Evolutionary conservation across 2,888 invertebrate genomes (phyloP).

Genomic region (Formica aserva): DNA sequence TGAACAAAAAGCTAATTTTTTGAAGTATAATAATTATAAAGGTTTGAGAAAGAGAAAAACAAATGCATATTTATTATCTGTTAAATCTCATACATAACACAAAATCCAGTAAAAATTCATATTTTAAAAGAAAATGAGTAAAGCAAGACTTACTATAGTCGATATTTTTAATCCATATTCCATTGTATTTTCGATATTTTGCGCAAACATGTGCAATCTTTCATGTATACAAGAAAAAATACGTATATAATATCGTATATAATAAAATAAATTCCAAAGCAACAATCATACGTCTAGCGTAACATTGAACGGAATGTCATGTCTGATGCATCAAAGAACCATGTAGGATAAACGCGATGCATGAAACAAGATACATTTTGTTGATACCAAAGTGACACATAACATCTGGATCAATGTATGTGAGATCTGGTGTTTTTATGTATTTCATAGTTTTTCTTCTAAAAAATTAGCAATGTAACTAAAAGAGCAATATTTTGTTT

Average conservation of each 20-base stretch:
- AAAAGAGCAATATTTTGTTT: background rate
- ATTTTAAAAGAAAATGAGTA: background rate
- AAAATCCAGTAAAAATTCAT: background rate
- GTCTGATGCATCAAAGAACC: slow-evolving; percentile 22
- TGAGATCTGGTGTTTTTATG: background rate
- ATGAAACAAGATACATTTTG: slow-evolving; percentile 31
- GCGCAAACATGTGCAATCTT: background rate
- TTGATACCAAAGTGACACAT: background rate
- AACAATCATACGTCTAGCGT: slow-evolving; percentile 10
- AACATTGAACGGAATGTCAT: slow-evolving; percentile 39
- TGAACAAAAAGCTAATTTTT: background rate
- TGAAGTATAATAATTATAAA: background rate
- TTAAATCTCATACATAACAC: background rate
- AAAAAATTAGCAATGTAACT: background rate
- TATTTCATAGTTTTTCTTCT: background rate
- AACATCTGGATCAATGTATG: background rate
- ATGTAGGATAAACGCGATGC: slow-evolving; percentile 39
- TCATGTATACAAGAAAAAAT: background rate
- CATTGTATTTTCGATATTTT: background rate
- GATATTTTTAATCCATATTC: background rate
- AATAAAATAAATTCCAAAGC: slow-evolving; percentile 31
- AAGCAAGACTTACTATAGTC: background rate
- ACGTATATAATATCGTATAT: background rate
- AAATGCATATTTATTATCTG: background rate
- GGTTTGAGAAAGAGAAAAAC: background rate